phyloP scores from a whole-genome alignment of 2,888 invertebrate genomes.

The Scelioninae gen. 2 region DNA sequence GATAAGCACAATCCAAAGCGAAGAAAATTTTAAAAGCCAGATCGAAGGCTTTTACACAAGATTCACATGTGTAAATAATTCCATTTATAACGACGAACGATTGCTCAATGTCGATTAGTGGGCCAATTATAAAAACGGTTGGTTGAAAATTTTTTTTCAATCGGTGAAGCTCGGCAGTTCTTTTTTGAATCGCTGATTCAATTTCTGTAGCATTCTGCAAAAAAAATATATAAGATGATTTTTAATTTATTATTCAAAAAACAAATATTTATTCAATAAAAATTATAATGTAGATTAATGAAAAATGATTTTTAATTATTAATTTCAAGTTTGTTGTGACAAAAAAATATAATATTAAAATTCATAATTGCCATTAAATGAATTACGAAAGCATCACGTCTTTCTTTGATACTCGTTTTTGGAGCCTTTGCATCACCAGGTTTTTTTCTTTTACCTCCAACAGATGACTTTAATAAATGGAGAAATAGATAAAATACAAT shows the following conservation, averaged over 20 bases:
- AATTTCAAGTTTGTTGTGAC: too few species aligned
- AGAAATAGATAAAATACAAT: slow-evolving; percentile 25
- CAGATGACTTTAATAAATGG: slow-evolving; percentile 11
- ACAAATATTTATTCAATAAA: too few species aligned
- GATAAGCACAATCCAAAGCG: slow-evolving; percentile 13
- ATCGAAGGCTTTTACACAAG: slow-evolving; percentile 20
- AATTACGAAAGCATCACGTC: slow-evolving; percentile 25
- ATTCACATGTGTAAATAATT: not conserved
- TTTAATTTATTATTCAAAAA: not conserved
- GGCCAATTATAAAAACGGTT: slow-evolving; percentile 6
- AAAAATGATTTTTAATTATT: too few species aligned
- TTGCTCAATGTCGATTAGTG: slow-evolving; percentile 6
- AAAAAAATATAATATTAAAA: too few species aligned
- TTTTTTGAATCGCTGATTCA: not conserved
- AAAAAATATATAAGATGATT: too few species aligned
- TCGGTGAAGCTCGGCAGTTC: not conserved
- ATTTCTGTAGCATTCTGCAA: slow-evolving; percentile 7
- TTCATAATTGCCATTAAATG: slow-evolving; percentile 16
- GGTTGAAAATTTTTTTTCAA: slow-evolving; percentile 14
- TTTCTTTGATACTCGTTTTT: slow-evolving; percentile 15
- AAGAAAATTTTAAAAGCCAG: slow-evolving; percentile 21
- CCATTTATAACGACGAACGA: slow-evolving; percentile 24
- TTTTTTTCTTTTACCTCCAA: slow-evolving; percentile 7
- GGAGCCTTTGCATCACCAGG: not conserved
- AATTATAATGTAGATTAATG: too few species aligned